phyloP scores from a whole-genome alignment of 2,113 vertebrate species.

The Podocnemis expansa region DNA sequence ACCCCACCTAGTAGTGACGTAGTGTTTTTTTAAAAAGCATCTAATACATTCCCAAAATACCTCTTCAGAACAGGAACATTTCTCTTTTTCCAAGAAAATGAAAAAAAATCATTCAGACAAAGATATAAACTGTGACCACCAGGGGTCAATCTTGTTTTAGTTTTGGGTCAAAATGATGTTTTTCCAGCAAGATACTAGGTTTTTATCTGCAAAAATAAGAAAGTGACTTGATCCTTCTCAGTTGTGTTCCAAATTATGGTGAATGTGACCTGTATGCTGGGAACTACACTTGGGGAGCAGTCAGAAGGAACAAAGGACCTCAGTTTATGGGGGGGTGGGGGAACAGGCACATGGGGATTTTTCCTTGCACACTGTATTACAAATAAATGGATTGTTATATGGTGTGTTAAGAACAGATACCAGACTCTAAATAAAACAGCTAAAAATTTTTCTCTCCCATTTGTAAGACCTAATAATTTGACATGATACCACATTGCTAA shows the following conservation, averaged over 20 bases:
- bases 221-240: not conserved
- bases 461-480: accelerated
- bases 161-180: not conserved
- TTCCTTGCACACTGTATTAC: accelerated
- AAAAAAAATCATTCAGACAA: not conserved
- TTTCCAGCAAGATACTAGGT: not conserved
- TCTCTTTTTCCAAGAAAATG: not conserved
- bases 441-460: not conserved
- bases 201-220: slow-evolving; percentile 6
- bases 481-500: not conserved
- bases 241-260: not conserved
- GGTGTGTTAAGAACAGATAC: not conserved
- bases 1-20: not conserved
- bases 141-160: slow-evolving; percentile 64
- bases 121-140: not conserved
- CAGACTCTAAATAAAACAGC: not conserved
- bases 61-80: not conserved
- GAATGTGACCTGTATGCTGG: not conserved
- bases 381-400: not conserved
- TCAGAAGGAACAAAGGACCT: not conserved
- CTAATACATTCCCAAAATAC: too few species aligned
- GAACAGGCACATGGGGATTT: not conserved
- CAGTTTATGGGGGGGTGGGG: not conserved
- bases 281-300: not conserved
- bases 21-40: not conserved